Evolutionary conservation across 2,113 vertebrate species (phyloP), one percentile per base, ranked within the genome.

Genomic region (Sisor rabdophorus): DNA sequence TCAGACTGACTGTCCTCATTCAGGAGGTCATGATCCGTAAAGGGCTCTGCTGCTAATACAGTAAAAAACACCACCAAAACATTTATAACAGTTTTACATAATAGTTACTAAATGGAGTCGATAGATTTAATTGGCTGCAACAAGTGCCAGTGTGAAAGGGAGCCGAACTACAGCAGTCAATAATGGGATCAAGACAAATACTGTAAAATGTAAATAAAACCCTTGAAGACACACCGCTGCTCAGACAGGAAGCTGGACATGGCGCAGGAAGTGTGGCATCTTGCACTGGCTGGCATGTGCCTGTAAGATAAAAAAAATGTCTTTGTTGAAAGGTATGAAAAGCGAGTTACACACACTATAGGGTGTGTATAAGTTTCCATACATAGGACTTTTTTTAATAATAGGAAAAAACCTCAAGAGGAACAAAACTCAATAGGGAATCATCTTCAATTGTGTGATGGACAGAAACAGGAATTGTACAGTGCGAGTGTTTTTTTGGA

Each of bases 1-100:
- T 99, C 96, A 11, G 85, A 88, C 55, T 94, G 87, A 22, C 93
- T 92, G 1, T 93, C 92, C 52, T 94, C 93, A 8, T 87, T 64
- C 81, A 94, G 86, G 56, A 95, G 89, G 82, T 96, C 93, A 1
- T 92, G 88, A 63, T 88, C 53, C 1, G 76, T 79, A 81, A 87
- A 87, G 0, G 85, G 48, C 26, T 91, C 44, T 50, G 9, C 85
- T 84, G 80, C 81, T 82, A 78, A 58, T 82, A 56, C 55, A 20
- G 30, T 19, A 71, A 22, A 69, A 12, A 67, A 36, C 61, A 67
- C 15, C 22, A 26, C 24, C n/a, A 26, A 22, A 4, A n/a, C 4
- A 8, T 64, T 40, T 12, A 12, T 22, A 40, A 13, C 5, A 63
- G 17, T 1, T 0, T 12, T 61, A 63, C 12, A 10, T 63, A 40